A percentile compares a stretch with the other conserved stretches of the same genome.
phyloP scores from a whole-genome alignment of 1,140 invertebrate species.

The Drosophila arizonae region DNA sequence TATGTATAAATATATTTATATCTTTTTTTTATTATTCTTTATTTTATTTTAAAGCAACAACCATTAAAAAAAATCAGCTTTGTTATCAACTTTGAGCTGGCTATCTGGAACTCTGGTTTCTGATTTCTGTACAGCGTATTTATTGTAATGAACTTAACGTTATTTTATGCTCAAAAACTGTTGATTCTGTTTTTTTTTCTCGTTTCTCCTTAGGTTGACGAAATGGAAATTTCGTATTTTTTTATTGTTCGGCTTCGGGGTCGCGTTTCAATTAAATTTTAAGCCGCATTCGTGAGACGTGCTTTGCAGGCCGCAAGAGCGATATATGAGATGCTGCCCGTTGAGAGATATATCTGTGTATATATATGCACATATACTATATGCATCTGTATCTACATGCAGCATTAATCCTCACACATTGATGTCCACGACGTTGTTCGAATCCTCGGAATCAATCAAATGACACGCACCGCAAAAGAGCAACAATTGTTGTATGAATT shows the following conservation, averaged over 20 bases:
- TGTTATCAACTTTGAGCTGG: constrained; percentile 19
- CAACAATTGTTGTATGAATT: constrained; percentile 30
- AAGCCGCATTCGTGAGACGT: constrained; percentile 68
- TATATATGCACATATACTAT: constrained; percentile 3
- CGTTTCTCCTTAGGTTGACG: not conserved
- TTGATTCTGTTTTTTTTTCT: constrained; percentile 33
- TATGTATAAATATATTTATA: no score
- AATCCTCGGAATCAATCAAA: constrained; percentile 81
- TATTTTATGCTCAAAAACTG: constrained; percentile 21
- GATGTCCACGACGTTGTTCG: constrained; percentile 34
- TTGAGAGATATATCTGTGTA: constrained; percentile 15
- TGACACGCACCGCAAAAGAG: constrained; percentile 64
- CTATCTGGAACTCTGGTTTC: constrained; percentile 30
- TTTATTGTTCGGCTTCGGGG: constrained; percentile 5
- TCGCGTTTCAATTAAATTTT: constrained; percentile 72
- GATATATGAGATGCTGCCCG: constrained; percentile 49
- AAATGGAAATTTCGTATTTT: constrained; percentile 23
- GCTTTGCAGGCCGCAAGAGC: constrained; percentile 61
- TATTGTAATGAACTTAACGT: constrained; percentile 28
- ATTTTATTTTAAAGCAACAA: not conserved
- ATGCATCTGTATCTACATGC: constrained; percentile 50
- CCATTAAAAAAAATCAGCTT: constrained; percentile 3
- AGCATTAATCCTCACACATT: constrained; percentile 69
- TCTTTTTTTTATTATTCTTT: not conserved
- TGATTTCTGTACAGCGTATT: constrained; percentile 12